Percentiles rank a stretch among this genome's conserved stretches.
phyloP scores from a whole-genome alignment of 2,888 invertebrate species.

The Nomada ruficornis region DNA sequence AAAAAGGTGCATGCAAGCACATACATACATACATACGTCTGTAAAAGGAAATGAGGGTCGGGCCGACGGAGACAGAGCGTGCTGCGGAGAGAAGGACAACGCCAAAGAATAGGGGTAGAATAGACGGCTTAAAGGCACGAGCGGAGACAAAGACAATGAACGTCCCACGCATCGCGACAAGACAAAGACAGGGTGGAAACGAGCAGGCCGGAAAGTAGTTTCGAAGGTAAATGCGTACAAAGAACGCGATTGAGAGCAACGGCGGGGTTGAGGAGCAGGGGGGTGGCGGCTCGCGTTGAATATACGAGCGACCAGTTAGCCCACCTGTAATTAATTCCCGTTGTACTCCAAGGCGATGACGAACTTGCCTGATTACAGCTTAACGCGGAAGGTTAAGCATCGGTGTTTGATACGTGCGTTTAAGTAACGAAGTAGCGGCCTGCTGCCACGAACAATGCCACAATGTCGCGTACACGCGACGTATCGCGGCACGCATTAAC shows the following conservation, averaged over 20 bases:
- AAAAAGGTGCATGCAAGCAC: slow-evolving; percentile 54
- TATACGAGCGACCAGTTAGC: slow-evolving; percentile 45
- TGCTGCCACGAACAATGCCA: not conserved
- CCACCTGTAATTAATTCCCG: slow-evolving; percentile 62
- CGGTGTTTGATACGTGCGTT: slow-evolving; percentile 26
- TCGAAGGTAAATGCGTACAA: slow-evolving; percentile 55
- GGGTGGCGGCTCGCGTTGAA: not conserved
- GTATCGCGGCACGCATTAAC: not conserved
- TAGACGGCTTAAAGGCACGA: slow-evolving; percentile 35
- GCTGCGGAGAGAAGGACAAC: slow-evolving; percentile 4
- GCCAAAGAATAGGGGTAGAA: slow-evolving; percentile 22
- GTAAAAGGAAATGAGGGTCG: slow-evolving; percentile 43
- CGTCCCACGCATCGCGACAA: slow-evolving; percentile 38
- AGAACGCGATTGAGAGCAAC: slow-evolving; percentile 36
- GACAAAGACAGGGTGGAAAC: slow-evolving; percentile 42
- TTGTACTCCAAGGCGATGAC: slow-evolving; percentile 34
- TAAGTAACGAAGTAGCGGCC: slow-evolving; percentile 2
- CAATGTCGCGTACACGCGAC: slow-evolving; percentile 4
- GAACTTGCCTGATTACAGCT: slow-evolving; percentile 48
- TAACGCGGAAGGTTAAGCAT: slow-evolving; percentile 36
- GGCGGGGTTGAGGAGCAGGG: not conserved
- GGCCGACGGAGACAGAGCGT: not conserved
- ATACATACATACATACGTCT: slow-evolving; percentile 31
- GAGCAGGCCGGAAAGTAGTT: slow-evolving; percentile 40
- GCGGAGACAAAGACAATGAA: slow-evolving; percentile 34